Evolutionary conservation across 2,113 vertebrate species (phyloP).

Genomic region (Ibidorhyncha struthersii): DNA sequence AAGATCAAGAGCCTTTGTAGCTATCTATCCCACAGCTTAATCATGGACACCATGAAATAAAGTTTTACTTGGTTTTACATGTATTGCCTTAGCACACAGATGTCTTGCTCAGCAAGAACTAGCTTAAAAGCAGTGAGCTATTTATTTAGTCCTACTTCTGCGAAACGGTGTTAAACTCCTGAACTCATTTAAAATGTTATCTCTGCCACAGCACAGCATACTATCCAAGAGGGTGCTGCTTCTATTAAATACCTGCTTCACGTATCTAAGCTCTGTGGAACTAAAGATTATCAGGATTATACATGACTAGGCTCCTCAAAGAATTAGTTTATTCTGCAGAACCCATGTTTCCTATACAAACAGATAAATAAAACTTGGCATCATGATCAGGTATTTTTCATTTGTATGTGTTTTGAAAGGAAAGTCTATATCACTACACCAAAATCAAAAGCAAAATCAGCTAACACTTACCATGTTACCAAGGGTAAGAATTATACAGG

Average conservation of each 20-base stretch:
- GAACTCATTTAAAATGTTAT: neutral
- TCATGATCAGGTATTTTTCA: neutral
- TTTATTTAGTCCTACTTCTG: neutral
- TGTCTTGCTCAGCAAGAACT: neutral
- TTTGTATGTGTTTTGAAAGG: neutral
- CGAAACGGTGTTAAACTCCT: neutral
- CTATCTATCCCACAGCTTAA: neutral
- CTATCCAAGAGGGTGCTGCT: neutral
- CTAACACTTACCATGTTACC: neutral
- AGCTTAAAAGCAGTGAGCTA: neutral
- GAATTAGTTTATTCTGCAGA: neutral
- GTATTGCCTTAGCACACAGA: neutral
- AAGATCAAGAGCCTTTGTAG: neutral
- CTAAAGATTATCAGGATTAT: neutral
- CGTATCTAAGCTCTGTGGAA: neutral
- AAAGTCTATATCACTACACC: neutral
- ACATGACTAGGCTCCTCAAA: neutral
- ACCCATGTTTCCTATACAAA: neutral
- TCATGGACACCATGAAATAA: neutral
- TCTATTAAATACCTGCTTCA: neutral
- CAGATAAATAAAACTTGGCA: neutral
- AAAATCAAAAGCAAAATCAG: neutral
- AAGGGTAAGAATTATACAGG: neutral
- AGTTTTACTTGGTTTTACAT: neutral
- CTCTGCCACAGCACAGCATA: neutral